A percentile compares a stretch with the other conserved stretches of the same genome.
phyloP scores from a whole-genome alignment of 1,140 invertebrate species.

The Melanaphis sacchari region DNA sequence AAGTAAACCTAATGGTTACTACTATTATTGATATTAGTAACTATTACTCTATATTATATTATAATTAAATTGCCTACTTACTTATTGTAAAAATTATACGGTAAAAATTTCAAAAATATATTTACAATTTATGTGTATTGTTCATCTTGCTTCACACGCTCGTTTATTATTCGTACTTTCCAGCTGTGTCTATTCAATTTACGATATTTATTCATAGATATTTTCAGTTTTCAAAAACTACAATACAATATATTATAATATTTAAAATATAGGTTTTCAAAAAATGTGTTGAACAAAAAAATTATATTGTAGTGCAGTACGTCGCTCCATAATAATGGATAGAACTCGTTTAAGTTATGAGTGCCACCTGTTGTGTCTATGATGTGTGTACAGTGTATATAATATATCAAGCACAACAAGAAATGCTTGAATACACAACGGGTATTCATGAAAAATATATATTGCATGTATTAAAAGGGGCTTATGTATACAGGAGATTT shows the following conservation, averaged over 20 bases:
- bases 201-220: not conserved
- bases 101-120: no score
- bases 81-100: no score
- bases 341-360: not conserved
- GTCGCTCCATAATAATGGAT: not conserved
- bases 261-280: not conserved
- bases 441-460: conserved; percentile 17
- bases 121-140: not conserved
- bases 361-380: not conserved
- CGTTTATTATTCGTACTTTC: not conserved
- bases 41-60: no score
- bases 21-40: no score
- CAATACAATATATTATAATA: not conserved
- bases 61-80: no score
- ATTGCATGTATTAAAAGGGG: not conserved
- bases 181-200: not conserved
- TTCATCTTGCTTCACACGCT: not conserved
- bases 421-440: conserved; percentile 9
- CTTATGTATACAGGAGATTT: not conserved
- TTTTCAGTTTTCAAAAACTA: not conserved
- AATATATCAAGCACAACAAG: not conserved
- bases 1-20: no score
- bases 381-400: not conserved
- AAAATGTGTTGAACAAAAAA: not conserved
- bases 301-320: not conserved